Base-by-base conservation (phyloP, 2,888 invertebrate species). In the Strigamia transsilvanica region DNA sequence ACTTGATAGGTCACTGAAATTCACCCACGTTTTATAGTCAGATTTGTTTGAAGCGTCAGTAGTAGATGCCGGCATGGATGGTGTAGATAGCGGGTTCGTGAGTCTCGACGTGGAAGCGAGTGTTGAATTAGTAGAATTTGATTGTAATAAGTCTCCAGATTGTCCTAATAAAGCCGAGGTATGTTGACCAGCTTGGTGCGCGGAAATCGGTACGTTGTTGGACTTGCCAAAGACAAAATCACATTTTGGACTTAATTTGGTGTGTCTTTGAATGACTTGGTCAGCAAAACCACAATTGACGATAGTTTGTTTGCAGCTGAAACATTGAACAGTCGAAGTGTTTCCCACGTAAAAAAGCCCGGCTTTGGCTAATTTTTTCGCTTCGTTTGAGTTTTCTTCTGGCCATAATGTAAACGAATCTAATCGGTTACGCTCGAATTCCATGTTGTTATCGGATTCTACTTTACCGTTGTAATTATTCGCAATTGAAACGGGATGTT, bases 201-300 rank as follows among this genome's bases (percentile, higher is more conserved):
- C 41, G 10, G 10, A 41, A 41, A 41, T 41, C 7, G 41, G 41
- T 83, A 94, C 90, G 87, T 94, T 94, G 13, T 92, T 93, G 42
- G 93, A 93, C 82, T 89, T 92, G 86, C 93, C 91, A 83, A 61
- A 38, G n/a, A 85, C 83, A 81, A 85, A 85, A 82, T 84, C 80
- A 82, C 85, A 85, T 56, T 83, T 46, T 61, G 85, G 85, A 83
- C 82, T 84, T 27, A 82, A 56, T 66, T 82, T 81, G 23, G 81
- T 13, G 82, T 85, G 85, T 51, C 82, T 84, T 80, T 83, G 82
- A 91, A 93, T 92, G 21, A 92, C 92, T 89, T 92, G 92, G 86
- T 95, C 94, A n/a, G 93, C 93, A 86, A 92, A 93, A 85, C 92
- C 91, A 94, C 94, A 95, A 85, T 93, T 91, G 0, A 91, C 90